Evolutionary conservation across 1,140 invertebrate species (phyloP), one percentile per base, ranked within the genome.

Genomic region (Dinothrombium tinctorium): DNA sequence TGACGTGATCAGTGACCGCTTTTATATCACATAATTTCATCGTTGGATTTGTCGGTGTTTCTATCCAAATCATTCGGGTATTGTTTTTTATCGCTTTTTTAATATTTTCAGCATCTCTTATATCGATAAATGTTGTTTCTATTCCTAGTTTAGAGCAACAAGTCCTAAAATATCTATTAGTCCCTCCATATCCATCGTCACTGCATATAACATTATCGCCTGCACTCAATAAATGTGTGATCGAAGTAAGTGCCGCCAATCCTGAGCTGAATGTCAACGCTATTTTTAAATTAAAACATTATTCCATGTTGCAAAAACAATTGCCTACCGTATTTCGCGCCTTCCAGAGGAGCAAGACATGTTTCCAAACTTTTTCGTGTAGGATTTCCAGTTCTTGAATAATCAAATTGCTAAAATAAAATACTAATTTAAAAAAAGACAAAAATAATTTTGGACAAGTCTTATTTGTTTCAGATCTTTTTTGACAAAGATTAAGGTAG

Each of bases 41-140:
- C 0, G 80, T 63, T 0, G 94, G 94, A 66, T 99, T 99, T n/a
- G 92, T 92, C 2, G 92, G 92, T 0, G 80, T 80, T 62, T 99
- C 94, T 37, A 96, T 61, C 89, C 90, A 99, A 17, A 98, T 64
- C 62, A 95, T 68, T 66, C 82, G 90, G 3, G 87, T 94, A 47
- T 82, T 84, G 2, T 71, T 60, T 58, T 72, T 69, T 15, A 95
- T 63, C 3, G 71, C 68, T 22, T 69, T 66, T 44, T 69, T 60
- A 11, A 94, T 51, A 45, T 71, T 67, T 31, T 71, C 61, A 8
- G 68, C 42, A 49, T 80, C 62, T 6, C 71, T 73, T 37, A 74
- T 67, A 61, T 95, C 81, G 12, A 82, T 71, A 59, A 89, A 83
- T 2, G 73, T 67, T 14, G 68, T 63, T 49, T 73, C 56, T 8